Base-by-base conservation (phyloP, 2,888 invertebrate genomes). In the Eupelmus urozonus region DNA sequence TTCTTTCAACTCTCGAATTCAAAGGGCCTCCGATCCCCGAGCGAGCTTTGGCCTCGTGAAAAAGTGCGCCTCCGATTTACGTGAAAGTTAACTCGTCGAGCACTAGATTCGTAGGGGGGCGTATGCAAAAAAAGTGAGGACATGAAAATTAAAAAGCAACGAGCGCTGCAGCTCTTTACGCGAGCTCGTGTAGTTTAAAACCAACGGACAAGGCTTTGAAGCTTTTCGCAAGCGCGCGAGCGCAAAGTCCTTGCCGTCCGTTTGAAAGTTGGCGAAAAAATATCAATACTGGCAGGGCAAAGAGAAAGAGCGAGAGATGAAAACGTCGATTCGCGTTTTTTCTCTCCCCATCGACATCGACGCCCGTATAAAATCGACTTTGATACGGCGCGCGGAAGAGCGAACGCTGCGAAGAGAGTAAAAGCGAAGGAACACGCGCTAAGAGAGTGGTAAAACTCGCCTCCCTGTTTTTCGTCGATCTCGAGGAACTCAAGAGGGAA, bases 401-500 rank as follows among this genome's bases (percentile, higher is more conserved):
- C 1, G 16, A 51, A 34, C 16, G n/a, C 16, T 34, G 25, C 5
- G 7, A 34, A 25, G 27, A 60, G 40, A 42, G 55, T 34, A 42
- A 34, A 23, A 25, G n/a, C 20, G 45, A 51, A 59, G 66, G 29
- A 67, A 60, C 57, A 27, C 57, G 62, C 53, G 66, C 16, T 51
- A 53, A 67, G 62, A 78, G 67, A 73, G 62, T 65, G 27, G 66
- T 69, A 59, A 40, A 25, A 2, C 18, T 27, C 27, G 55, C 51
- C 42, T 51, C 59, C 57, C 62, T 27, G 57, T 70, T 65, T 69
- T 78, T 62, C 69, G 63, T 55, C 74, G 63, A 70, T 75, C 67
- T 78, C 71, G 42, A 78, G 72, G 65, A 66, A 72, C 71, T 71
- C 49, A 51, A 73, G 76, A 76, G 62, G 27, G 63, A 70, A 53